A percentile compares a stretch with the other conserved stretches of the same genome.
Conservation (phyloP, 2,888 invertebrate species). For the Drosophila mettleri region DNA sequence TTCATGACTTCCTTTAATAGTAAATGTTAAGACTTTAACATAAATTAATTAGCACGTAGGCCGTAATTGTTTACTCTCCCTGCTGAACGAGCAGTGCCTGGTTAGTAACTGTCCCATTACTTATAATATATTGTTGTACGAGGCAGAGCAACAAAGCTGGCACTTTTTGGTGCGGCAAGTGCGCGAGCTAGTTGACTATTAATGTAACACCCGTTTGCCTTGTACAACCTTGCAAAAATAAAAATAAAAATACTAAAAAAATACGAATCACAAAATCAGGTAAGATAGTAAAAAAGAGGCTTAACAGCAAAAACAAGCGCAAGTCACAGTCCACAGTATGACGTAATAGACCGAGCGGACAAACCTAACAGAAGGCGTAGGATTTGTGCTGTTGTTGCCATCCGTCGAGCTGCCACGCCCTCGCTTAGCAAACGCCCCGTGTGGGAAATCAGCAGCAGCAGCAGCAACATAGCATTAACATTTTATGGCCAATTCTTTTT, state of each 20-base stretch:
- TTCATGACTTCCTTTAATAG: slow-evolving; percentile 34
- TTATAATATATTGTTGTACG: slow-evolving; percentile 49
- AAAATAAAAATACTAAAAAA: slow-evolving; percentile 1
- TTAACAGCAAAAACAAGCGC: slow-evolving; percentile 38
- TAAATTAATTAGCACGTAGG: slow-evolving; percentile 54
- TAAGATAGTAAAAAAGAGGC: slow-evolving; percentile 33
- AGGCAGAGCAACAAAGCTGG: slow-evolving; percentile 51
- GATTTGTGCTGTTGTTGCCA: slow-evolving; percentile 47
- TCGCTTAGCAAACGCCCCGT: slow-evolving; percentile 47
- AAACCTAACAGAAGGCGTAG: slow-evolving; percentile 56
- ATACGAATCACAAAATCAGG: slow-evolving; percentile 14
- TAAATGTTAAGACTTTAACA: slow-evolving; percentile 50
- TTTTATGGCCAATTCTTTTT: slow-evolving; percentile 73
- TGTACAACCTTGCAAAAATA: slow-evolving; percentile 74
- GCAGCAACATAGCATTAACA: slow-evolving; percentile 47
- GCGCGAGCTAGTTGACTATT: slow-evolving; percentile 73
- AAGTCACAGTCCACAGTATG: slow-evolving; percentile 45
- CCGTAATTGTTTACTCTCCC: slow-evolving; percentile 49
- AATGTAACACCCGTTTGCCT: slow-evolving; percentile 77
- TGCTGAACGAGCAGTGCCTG: not conserved
- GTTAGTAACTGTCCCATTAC: slow-evolving; percentile 40
- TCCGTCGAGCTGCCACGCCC: slow-evolving; percentile 56
- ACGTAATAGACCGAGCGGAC: slow-evolving; percentile 55
- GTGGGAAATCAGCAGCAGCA: slow-evolving; percentile 55
- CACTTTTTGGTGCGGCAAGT: slow-evolving; percentile 55